A percentile compares a stretch with the other conserved stretches of the same genome.
These are phyloP conservation scores for Coremacera marginata DNA, from an alignment of 2,888 invertebrate species.

Conservation along the genomic window DNA sequence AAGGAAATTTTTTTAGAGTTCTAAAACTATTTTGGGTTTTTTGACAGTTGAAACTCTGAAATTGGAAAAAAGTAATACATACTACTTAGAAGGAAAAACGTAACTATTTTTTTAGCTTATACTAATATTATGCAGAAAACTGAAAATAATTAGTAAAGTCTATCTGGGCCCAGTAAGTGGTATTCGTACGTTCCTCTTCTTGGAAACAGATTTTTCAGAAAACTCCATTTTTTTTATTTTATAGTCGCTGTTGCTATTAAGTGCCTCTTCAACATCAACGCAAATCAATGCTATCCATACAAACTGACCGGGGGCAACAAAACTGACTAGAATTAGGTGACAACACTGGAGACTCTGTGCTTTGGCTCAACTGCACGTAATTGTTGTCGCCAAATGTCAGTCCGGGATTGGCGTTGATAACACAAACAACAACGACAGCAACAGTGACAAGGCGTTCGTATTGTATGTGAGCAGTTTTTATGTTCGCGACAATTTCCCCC, in stretches of 20 bases:
- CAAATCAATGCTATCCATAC: slow-evolving; percentile 3
- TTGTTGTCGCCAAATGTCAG: slow-evolving; percentile 56
- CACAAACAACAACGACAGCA: slow-evolving; percentile 41
- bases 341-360: too few relatives aligned
- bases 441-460: slow-evolving; percentile 41
- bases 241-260: slow-evolving; percentile 17
- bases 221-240: neutral
- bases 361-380: slow-evolving; percentile 49
- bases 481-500: neutral
- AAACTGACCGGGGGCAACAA: neutral
- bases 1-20: too few relatives aligned
- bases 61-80: too few relatives aligned
- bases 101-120: too few relatives aligned
- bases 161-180: neutral
- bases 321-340: neutral
- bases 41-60: too few relatives aligned
- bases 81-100: too few relatives aligned
- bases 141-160: too few relatives aligned
- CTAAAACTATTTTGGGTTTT: too few relatives aligned
- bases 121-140: too few relatives aligned
- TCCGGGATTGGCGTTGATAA: slow-evolving; percentile 41
- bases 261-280: neutral
- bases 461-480: neutral
- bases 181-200: slow-evolving; percentile 34
- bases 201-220: neutral